phyloP scores from a whole-genome alignment of 2,113 vertebrate genomes.

The Podarcis raffonei region DNA sequence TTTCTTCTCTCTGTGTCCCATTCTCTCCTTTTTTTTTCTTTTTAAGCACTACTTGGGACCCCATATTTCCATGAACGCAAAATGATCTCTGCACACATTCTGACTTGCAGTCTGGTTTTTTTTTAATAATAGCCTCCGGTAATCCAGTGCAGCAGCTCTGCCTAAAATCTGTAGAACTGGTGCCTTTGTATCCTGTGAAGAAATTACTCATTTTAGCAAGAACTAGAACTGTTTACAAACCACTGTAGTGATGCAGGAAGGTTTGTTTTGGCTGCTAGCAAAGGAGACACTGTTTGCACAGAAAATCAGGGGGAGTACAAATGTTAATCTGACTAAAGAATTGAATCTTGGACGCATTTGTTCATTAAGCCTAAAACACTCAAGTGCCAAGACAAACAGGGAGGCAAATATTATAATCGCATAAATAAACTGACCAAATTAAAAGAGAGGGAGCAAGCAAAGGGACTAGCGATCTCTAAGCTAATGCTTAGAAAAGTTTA shows the following conservation, averaged over 20 bases:
- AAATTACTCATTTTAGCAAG: constrained; percentile 6
- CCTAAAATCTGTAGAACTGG: not conserved
- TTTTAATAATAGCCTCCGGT: not conserved
- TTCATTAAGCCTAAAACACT: constrained; percentile 18
- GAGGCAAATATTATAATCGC: constrained; percentile 8
- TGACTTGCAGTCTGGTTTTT: not conserved
- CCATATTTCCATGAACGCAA: not conserved
- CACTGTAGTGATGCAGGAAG: not conserved
- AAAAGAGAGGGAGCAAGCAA: not conserved
- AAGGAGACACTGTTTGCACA: not conserved
- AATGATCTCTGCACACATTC: not conserved
- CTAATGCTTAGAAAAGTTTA: not conserved
- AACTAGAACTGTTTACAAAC: constrained; percentile 17
- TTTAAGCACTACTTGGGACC: not conserved
- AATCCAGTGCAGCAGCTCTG: not conserved
- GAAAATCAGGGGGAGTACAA: not conserved
- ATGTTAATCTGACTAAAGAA: fast-evolving
- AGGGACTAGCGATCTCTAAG: not conserved
- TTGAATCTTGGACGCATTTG: constrained; percentile 34
- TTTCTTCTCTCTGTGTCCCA: not conserved
- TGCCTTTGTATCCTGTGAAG: not conserved
- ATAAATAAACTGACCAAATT: not conserved
- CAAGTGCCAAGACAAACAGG: constrained; percentile 44
- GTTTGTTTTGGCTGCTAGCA: not conserved
- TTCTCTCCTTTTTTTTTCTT: not conserved